Evolutionary conservation across 2,797 vertebrate species (phyloP), one percentile per base, ranked within the genome.

Genomic region (Myioborus miniatus): DNA sequence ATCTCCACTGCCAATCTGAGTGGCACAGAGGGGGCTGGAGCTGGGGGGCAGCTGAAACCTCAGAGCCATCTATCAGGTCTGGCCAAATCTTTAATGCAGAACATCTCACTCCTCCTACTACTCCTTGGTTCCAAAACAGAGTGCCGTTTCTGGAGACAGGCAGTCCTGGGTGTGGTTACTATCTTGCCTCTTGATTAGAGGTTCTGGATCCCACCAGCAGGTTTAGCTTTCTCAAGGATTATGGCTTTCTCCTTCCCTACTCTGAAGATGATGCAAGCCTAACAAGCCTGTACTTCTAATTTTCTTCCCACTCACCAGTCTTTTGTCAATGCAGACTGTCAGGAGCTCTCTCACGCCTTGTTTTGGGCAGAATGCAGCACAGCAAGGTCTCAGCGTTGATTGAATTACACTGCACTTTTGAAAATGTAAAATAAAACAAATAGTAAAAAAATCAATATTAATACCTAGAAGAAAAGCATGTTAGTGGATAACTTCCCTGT

Each of bases 161-260:
- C 68, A 89, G 71, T 75, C 92, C 55, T 58, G 87, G 92, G 89
- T 72, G 94, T 1, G 79, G 90, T 64, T 78, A 16, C 72, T 80
- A 18, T 75, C 58, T 59, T 81, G 50, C 43, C 27, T 65, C 55
- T 68, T 91, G 82, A 91, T 94, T 64, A 93, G 65, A 94, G 72
- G 24, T 64, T 71, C 41, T 83, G 79, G 60, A 64, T 70, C 82
- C 17, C 5, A 21, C 65, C 87, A 87, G 62, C 55, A 78, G 65
- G 87, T 87, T 96, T 83, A 65, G 58, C 69, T 93, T 96, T 96
- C 87, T 81, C 82, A 91, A 74, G 82, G 12, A 24, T 83, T 89
- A 80, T 8, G 59, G 64, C 39, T 85, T 90, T 85, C 76, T 52
- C 39, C 50, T 74, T 68, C 50, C 8, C 29, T 77, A 53, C 55